Percentiles rank a stretch among this genome's conserved stretches.
Conservation (phyloP, 2,797 vertebrate species). For the Petrocephalus sullivani region DNA sequence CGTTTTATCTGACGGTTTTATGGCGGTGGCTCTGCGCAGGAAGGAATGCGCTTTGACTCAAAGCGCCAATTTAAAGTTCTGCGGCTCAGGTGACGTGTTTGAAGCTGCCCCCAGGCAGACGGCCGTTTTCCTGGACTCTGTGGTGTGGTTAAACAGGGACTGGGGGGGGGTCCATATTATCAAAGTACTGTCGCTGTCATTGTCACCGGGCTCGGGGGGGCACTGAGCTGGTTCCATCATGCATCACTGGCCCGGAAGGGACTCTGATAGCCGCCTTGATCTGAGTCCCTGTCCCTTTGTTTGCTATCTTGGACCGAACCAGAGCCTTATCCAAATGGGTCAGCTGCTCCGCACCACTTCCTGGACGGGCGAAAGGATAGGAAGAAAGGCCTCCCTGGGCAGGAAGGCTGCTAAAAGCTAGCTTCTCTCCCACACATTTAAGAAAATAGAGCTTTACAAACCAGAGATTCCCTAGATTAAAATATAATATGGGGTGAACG, state of each 20-base stretch:
- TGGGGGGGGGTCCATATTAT: neutral
- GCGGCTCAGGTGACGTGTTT: neutral
- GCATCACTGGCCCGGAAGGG: constrained; percentile 41
- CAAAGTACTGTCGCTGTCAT: neutral
- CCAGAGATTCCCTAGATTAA: neutral
- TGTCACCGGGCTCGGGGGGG: constrained; percentile 11
- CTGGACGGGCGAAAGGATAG: neutral
- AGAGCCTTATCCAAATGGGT: constrained; percentile 41
- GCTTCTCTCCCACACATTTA: neutral
- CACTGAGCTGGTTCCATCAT: constrained; percentile 25
- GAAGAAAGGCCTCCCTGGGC: neutral
- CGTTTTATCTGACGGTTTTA: neutral
- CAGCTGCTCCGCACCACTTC: constrained; percentile 21
- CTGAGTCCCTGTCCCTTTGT: constrained; percentile 37
- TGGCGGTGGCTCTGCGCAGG: neutral
- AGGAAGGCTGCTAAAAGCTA: neutral
- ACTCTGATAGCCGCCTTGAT: constrained; percentile 46
- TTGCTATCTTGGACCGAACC: constrained; percentile 39
- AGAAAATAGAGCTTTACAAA: neutral
- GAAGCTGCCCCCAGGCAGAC: neutral
- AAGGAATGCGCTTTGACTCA: neutral
- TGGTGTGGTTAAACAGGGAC: neutral
- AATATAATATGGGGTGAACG: neutral
- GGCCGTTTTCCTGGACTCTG: neutral
- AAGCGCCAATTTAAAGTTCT: neutral